phyloP scores from a whole-genome alignment of 1,140 invertebrate genomes.

The Spodoptera frugiperda region DNA sequence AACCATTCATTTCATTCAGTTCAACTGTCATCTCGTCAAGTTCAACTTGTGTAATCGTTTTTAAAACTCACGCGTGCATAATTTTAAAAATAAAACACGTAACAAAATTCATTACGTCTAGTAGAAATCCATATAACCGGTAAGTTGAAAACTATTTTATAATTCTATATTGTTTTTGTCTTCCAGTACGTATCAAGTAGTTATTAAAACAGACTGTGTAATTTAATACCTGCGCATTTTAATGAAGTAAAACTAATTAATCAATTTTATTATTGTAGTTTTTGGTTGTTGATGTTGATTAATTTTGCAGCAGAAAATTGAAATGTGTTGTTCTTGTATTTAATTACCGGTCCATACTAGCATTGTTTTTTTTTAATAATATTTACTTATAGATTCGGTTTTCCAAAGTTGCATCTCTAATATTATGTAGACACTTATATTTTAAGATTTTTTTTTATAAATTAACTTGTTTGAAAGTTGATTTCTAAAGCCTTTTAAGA shows the following conservation, averaged over 20 bases:
- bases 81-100: slow-evolving; percentile 14
- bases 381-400: too few relatives aligned
- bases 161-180: not conserved
- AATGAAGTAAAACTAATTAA: not conserved
- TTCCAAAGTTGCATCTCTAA: too few relatives aligned
- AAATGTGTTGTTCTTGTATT: too few relatives aligned
- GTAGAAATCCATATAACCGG: not conserved
- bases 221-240: slow-evolving; percentile 35
- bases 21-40: slow-evolving; percentile 22
- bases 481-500: too few relatives aligned
- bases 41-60: slow-evolving; percentile 51
- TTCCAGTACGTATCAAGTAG: not conserved
- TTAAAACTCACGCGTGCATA: slow-evolving; percentile 32
- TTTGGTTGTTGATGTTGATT: not conserved
- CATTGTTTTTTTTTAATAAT: too few relatives aligned
- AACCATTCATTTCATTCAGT: slow-evolving; percentile 41
- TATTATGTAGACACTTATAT: too few relatives aligned
- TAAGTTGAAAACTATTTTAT: slow-evolving; percentile 8
- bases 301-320: not conserved
- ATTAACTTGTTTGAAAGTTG: too few relatives aligned
- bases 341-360: too few relatives aligned
- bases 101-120: not conserved
- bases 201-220: slow-evolving; percentile 17
- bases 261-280: not conserved
- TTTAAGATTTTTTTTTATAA: too few relatives aligned